Percentiles rank a stretch among this genome's conserved stretches.
Evolutionary conservation across 2,888 invertebrate genomes (phyloP).

Genomic region (Microplitis manilae): DNA sequence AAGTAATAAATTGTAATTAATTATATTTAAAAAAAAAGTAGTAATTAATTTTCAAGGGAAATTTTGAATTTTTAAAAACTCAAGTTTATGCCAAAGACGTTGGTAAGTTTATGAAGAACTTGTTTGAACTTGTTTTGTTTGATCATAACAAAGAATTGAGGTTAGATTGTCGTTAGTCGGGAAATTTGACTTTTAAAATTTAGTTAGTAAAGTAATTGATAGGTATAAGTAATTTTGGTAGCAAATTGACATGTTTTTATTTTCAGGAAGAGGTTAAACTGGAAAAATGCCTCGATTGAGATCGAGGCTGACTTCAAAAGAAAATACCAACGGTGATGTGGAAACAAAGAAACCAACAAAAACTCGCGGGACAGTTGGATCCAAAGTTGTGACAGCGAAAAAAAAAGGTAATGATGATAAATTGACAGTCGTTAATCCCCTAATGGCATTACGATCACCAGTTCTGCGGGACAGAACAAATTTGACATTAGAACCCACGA

Average conservation of each 20-base stretch:
- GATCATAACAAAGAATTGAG: constrained; percentile 12
- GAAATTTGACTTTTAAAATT: background rate
- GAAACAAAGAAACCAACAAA: background rate
- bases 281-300: constrained; percentile 44
- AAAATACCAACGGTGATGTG: constrained; percentile 12
- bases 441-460: constrained; percentile 31
- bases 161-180: background rate
- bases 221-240: background rate
- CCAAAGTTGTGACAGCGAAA: background rate
- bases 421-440: constrained; percentile 15
- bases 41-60: background rate
- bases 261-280: background rate
- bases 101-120: constrained; percentile 1
- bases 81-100: background rate
- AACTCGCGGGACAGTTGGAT: background rate
- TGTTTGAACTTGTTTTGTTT: background rate
- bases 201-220: background rate
- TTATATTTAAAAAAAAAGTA: background rate
- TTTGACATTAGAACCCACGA: constrained; percentile 42
- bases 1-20: background rate
- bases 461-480: constrained; percentile 54
- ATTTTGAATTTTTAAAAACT: background rate
- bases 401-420: constrained; percentile 45
- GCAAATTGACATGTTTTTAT: background rate
- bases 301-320: constrained; percentile 32